Conservation (phyloP, 30 jellyfish, hydroid and myxozoan genomes). For the Hydractinia symbiolongicarpus region DNA sequence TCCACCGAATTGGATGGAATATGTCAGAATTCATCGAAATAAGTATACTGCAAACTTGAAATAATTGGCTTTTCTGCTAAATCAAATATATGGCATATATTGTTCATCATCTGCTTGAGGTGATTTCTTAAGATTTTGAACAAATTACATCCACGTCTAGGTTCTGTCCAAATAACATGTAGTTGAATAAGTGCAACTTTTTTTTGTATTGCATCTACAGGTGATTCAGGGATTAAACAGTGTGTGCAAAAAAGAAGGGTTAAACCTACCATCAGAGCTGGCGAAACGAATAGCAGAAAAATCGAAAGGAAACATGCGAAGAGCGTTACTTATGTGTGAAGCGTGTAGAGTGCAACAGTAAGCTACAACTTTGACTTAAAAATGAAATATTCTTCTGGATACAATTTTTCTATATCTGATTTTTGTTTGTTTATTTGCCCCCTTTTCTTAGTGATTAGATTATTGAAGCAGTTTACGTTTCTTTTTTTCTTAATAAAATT, state of each 20-base stretch:
- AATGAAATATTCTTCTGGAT: background rate
- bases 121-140: too few relatives aligned
- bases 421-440: background rate
- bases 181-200: too few relatives aligned
- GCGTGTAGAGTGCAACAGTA: slow-evolving; percentile 98
- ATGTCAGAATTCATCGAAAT: too few relatives aligned
- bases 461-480: background rate
- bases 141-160: too few relatives aligned
- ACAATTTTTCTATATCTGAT: background rate
- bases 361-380: background rate
- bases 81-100: too few relatives aligned
- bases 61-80: too few relatives aligned
- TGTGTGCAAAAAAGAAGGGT: slow-evolving; percentile 84
- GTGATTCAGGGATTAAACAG: slow-evolving; percentile 55
- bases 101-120: too few relatives aligned
- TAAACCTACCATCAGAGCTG: slow-evolving; percentile 50
- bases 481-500: too few relatives aligned
- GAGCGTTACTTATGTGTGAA: slow-evolving; percentile 93
- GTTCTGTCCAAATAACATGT: too few relatives aligned
- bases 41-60: too few relatives aligned
- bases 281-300: slow-evolving; percentile 60
- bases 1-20: too few relatives aligned
- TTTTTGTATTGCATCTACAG: slow-evolving; percentile 9
- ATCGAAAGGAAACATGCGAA: slow-evolving; percentile 71
- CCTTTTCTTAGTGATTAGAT: background rate